Evolutionary conservation across 37 sponge, comb jelly and placozoan genomes (phyloP), one percentile per base, ranked within the genome.

Genomic region (Eunapius fragilis): DNA sequence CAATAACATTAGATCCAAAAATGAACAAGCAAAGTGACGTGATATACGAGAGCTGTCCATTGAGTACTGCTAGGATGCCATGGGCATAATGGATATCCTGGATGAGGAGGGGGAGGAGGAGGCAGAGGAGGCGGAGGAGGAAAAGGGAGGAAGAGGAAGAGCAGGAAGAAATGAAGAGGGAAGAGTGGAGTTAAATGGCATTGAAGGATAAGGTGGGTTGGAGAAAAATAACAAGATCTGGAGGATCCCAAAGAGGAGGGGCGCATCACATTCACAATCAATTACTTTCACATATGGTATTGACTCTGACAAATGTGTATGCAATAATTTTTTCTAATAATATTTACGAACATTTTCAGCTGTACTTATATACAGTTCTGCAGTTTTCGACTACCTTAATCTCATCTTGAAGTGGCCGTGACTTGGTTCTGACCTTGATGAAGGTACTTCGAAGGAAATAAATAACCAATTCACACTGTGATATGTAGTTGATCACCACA

Each of bases 401-500:
- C 25, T 85, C 87, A 13, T 82, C 76, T 31, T 87, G 84, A 17
- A 94, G n/a, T 2, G 78, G 28, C 71, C 79, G 88, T 24, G 82
- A 71, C 76, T 90, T 90, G 47, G 49, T 79, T 45, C 7, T 50
- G 26, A 90, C 83, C 30, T 82, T 88, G 22, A 91, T 89, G 0
- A 50, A 71, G 67, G 91, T 83, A 75, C 77, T 82, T 12, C 67
- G 28, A 30, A 94, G 86, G 76, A 75, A 86, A 77, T 69, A 81
- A 9, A 75, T 85, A 24, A 94, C 37, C 36, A 94, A 89, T 72
- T 94, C 89, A 26, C 91, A 79, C 76, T 94, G 89, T 3, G 80
- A 88, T 30, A n/a, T 35, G 76, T 91, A 94, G 49, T 72, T 91
- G 50, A 91, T 75, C 68, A 94, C 87, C 72, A 91, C 92, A 19